Evolutionary conservation across 2,797 vertebrate genomes (phyloP).

Genomic region (Coccyzus lansbergi): DNA sequence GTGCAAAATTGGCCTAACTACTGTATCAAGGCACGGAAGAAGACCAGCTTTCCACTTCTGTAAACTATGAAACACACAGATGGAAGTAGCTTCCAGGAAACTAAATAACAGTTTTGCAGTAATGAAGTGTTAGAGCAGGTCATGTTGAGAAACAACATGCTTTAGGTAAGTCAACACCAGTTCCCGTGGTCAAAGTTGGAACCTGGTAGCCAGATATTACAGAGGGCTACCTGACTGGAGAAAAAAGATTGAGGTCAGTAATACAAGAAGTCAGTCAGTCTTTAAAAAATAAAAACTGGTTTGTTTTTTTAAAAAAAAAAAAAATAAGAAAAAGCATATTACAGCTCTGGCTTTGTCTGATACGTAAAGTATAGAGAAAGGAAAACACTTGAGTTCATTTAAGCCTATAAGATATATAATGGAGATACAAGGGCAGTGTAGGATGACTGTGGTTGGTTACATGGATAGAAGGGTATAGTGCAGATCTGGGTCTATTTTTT

Average conservation of each 20-base stretch:
- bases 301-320: neutral
- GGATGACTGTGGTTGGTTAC: neutral
- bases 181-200: neutral
- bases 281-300: neutral
- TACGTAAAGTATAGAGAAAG: neutral
- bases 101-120: slow-evolving; percentile 2
- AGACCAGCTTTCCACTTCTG: neutral
- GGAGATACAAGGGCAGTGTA: neutral
- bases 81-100: slow-evolving; percentile 4
- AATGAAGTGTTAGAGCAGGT: slow-evolving; percentile 38
- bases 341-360: neutral
- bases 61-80: slow-evolving; percentile 20
- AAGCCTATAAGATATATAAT: neutral
- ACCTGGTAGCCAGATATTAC: neutral
- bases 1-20: neutral
- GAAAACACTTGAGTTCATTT: neutral
- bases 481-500: neutral
- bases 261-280: neutral
- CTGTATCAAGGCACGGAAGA: neutral
- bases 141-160: neutral
- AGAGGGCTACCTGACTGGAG: neutral
- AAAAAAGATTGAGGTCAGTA: neutral
- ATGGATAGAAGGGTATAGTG: neutral
- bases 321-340: neutral
- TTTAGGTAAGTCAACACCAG: neutral